Base-by-base conservation (phyloP, 1,140 invertebrate genomes). In the Trichonephila inaurata region DNA sequence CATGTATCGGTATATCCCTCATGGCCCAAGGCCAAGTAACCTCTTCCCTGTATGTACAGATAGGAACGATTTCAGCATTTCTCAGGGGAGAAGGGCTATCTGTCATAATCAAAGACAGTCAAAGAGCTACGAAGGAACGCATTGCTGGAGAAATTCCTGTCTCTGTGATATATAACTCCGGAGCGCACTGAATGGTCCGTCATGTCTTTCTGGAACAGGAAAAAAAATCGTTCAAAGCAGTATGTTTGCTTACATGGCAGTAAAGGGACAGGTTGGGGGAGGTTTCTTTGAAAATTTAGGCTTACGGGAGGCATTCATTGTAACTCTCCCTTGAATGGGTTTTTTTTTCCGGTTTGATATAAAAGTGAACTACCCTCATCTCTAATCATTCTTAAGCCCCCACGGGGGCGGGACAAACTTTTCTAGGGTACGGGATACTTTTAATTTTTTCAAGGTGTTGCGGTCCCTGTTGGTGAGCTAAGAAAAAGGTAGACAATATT, bases 1-100 rank as follows among this genome's bases (percentile, higher is more conserved):
- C 85, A 87, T 87, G 85, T 87, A 87, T 87, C 28, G 85, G 85
- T 87, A 87, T 61, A 51, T 87, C 72, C 72, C 16, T 77, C n/a
- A n/a, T 87, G 85, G 85, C 85, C 5, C 58, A 62, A 64, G 85
- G 85, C 85, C 85, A 87, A 87, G 58, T 21, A 58, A 21, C 19
- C 82, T 60, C 40, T 58, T 60, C 58, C 44, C 44, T 19, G 44
- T 77, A 28, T 77, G 72, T 77, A 33, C 72, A 77, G 72, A 77
- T 77, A 40, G 12, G 28, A 40, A 16, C 72, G 72, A 77, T 77
- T 19, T 28, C 28, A 7, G 72, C 12, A 40, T 33, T 64, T 77
- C 72, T 40, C 72, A 77, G 72, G 28, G 33, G 72, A 14, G 24
- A 58, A 28, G 28, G 60, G 0, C 60, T 87, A 87, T 87, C 85